Evolutionary conservation across 2,113 vertebrate species (phyloP), one percentile per base, ranked within the genome.

Genomic region (Erpornis zantholeuca): DNA sequence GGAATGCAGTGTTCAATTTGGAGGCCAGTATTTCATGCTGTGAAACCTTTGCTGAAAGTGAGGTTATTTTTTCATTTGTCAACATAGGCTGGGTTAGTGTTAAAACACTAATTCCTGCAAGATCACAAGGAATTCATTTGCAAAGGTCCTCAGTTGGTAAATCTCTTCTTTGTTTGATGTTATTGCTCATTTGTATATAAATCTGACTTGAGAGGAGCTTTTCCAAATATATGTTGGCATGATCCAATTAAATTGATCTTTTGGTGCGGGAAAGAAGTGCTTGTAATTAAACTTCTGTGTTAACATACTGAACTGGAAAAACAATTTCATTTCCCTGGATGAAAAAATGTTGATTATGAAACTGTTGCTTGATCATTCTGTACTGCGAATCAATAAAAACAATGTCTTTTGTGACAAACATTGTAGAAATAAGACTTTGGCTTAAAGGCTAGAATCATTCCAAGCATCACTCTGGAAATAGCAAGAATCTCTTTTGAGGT

Each of bases 11-110:
- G 93, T 96, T 93, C 19, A 64, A 65, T 92, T 87, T 92, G 91
- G 91, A 96, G 96, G 96, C 95, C 91, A 95, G 93, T 95, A 92
- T 95, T 96, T 89, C 71, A 69, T 95, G 80, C 90, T 92, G 88
- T 95, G 90, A 96, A 95, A 63, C 81, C 83, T 95, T 82, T 93
- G 95, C 90, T 72, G 81, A 76, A 71, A 75, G 87, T n/a, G 84
- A 75, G 47, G 75, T 69, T 77, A 1, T 47, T 82, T 89, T 89
- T 66, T 86, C 2, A 0, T 66, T 63, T 45, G 85, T 71, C 84
- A 90, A 5, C 40, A 0, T 40, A 28, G 3, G 35, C n/a, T 45
- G 63, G 78, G 63, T 92, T 92, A 85, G 95, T 81, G 85, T 44
- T 90, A 15, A 72, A 92, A 91, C 82, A 77, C 68, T 91, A 84